These are phyloP conservation scores for Megaleporinus macrocephalus DNA, from an alignment of 2,113 vertebrate genomes.

Conservation along the genomic window DNA sequence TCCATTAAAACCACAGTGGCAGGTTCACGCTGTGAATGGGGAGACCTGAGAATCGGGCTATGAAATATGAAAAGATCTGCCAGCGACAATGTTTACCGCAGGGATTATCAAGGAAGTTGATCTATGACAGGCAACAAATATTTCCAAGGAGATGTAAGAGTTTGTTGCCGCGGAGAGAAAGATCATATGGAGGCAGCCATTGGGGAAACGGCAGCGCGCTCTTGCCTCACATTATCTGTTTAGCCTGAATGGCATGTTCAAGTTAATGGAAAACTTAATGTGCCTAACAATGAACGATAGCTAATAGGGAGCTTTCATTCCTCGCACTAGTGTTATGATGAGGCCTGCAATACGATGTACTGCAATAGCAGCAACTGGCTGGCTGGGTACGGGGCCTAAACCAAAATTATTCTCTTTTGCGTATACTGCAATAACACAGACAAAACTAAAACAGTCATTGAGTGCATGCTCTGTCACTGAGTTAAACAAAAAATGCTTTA, in stretches of 20 bases:
- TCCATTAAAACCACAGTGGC: constrained; percentile 3
- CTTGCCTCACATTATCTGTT: neutral
- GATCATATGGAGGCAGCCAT: neutral
- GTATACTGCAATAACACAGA: too few species aligned
- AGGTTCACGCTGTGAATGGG: neutral
- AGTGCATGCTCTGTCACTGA: too few species aligned
- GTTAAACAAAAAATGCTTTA: too few species aligned
- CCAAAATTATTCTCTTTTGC: too few species aligned
- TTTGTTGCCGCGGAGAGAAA: neutral
- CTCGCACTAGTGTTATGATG: neutral
- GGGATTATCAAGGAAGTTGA: constrained; percentile 20
- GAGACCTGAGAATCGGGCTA: constrained; percentile 2
- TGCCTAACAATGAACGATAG: constrained; percentile 8
- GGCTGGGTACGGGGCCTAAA: neutral
- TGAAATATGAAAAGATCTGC: constrained; percentile 22
- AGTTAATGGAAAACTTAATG: constrained; percentile 20
- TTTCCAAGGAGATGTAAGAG: constrained; percentile 10
- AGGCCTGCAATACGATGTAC: neutral
- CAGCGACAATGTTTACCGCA: constrained; percentile 3
- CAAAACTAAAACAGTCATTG: too few species aligned
- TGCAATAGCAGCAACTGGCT: neutral
- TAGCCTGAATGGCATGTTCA: constrained; percentile 7
- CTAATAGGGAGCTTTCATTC: neutral
- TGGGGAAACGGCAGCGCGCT: neutral
- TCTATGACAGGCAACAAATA: constrained; percentile 18